Evolutionary conservation across 53 echinoderm and acorn worm genomes (phyloP), one percentile per base, ranked within the genome.

Genomic region (Echinarachnius parma): DNA sequence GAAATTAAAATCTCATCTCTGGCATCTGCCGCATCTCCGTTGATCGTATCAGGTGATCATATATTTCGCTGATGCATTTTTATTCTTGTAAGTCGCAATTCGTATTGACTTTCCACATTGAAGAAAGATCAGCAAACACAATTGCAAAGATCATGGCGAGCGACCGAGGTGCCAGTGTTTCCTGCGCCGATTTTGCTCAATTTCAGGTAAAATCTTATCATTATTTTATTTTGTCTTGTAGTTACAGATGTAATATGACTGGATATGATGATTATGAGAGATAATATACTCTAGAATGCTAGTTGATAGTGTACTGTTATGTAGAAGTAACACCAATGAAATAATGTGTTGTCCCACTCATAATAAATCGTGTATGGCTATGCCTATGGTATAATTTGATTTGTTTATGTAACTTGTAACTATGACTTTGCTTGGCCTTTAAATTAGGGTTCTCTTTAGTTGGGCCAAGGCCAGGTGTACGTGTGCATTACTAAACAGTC

Each of bases 131-230:
- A n/a, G n/a, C n/a, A n/a, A n/a, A n/a, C n/a, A n/a, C n/a, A n/a
- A n/a, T n/a, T n/a, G n/a, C n/a, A 50, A 57, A 57, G 16, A 59
- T 59, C 59, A 59, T 59, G 59, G 59, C 59, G 32, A 33, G 16
- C 31, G 33, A 11, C 31, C 18, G 32, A 19, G 1, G 3, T 5
- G 8, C 31, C 5, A 59, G 23, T 37, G 62, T 62, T 21, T 62
- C 62, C 24, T 62, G 62, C 29, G 62, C 34, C 3, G 62, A 62
- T 24, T 62, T 62, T 62, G 62, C 62, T 2, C 62, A 42, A 62
- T 62, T 62, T 22, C 62, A 62, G 62, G 62, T 62, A 37, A 2
- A 25, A 1, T 21, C 1, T 23, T 19, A 2, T 1, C 29, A 11
- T 21, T 2, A 23, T 15, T 37, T 39, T n/a, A n/a, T n/a, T 13